Evolutionary conservation across 1,140 invertebrate species (phyloP), one percentile per base, ranked within the genome.

Genomic region (Anastatus disparis): DNA sequence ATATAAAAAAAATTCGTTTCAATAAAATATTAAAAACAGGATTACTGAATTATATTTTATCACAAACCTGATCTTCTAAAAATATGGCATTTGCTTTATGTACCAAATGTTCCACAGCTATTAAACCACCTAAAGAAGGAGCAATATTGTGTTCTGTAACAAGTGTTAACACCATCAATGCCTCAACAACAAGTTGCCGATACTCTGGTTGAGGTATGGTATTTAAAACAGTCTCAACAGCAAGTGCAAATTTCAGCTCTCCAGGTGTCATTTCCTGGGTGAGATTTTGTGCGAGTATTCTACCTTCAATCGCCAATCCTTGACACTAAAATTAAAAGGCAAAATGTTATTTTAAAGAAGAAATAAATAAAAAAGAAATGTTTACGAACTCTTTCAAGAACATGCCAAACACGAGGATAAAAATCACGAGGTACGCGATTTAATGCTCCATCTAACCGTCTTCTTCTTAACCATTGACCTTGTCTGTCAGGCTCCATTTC

Each of bases 211-310:
- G 95, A 0, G 97, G 96, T 76, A 99, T 98, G 17, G 93, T 92
- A 82, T 99, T 99, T 24, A 99, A 86, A 7, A 98, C 95, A n/a
- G 95, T 95, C 85, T 99, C 98, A 1, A 99, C 97, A 70, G 96
- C 95, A 9, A 99, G 84, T 0, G 98, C 98, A 87, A 99, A 99
- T 87, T 99, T 99, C 68, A 99, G 87, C 85, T 99, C 98, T 35
- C 96, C 96, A 0, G 97, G 91, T 6, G 98, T 99, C 98, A 99
- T 99, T 90, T 99, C 96, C 87, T 96, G 94, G 0, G 96, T 98
- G 24, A 98, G 87, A 85, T 92, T 94, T 78, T 96, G 94, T 58
- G 92, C 93, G 26, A 98, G 79, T n/a, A 96, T 86, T 83, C 94
- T 92, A 2, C 93, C 95, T 83, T 96, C 95, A 24, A 98, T 96